Conservation (phyloP, 2,888 invertebrate genomes). For the Boloria selene region DNA sequence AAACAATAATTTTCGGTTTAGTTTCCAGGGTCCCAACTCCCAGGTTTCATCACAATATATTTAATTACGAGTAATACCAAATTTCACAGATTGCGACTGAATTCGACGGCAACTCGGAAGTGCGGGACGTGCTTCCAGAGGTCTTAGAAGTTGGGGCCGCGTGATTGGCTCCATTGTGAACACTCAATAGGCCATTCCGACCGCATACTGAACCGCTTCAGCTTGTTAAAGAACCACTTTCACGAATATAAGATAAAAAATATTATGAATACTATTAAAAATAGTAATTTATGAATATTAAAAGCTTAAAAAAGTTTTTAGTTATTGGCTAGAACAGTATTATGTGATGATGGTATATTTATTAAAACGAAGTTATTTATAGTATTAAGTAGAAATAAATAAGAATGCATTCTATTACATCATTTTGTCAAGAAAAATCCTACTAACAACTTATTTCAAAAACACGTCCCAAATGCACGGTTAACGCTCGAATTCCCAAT, state of each 20-base stretch:
- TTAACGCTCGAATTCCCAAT: constrained; percentile 65
- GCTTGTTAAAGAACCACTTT: constrained; percentile 34
- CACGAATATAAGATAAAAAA: constrained; percentile 18
- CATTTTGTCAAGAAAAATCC: neutral
- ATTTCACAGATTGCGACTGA: constrained; percentile 36
- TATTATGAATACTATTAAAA: constrained; percentile 9
- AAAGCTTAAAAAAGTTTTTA: too few species aligned
- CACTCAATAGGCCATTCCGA: constrained; percentile 67
- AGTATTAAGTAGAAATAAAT: too few species aligned
- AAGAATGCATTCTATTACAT: neutral
- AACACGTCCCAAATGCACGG: constrained; percentile 30
- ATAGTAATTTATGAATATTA: neutral
- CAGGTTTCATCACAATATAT: constrained; percentile 28
- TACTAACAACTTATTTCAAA: neutral
- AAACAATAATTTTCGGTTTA: neutral
- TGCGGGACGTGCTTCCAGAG: constrained; percentile 65
- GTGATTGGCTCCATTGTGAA: constrained; percentile 78
- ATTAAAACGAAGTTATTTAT: too few species aligned
- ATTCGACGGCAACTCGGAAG: constrained; percentile 45
- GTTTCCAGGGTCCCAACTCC: constrained; percentile 1
- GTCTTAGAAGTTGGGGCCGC: constrained; percentile 64
- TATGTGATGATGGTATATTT: too few species aligned
- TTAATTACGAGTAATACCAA: constrained; percentile 36
- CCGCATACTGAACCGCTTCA: constrained; percentile 54
- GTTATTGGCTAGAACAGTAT: too few species aligned